phyloP scores from a whole-genome alignment of 2,797 vertebrate genomes.

The Micromesistius poutassou region DNA sequence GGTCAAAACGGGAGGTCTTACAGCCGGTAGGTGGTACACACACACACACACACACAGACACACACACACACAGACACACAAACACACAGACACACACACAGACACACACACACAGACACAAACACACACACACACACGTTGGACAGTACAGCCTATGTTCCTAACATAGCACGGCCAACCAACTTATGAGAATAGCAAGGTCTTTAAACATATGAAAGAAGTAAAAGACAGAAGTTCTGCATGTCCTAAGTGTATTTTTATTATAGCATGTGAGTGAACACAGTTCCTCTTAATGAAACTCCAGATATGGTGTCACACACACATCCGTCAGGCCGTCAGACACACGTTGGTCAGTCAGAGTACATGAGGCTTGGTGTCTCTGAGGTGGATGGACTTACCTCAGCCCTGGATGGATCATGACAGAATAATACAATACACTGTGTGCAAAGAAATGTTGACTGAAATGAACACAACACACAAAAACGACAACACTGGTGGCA shows the following conservation, averaged over 20 bases:
- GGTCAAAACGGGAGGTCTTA: conserved; percentile 19
- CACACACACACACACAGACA: conserved; percentile 1
- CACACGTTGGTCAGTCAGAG: neutral
- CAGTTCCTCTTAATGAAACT: neutral
- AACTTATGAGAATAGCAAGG: neutral
- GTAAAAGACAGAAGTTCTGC: neutral
- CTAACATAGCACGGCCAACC: neutral
- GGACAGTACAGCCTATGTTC: neutral
- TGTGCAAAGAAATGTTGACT: neutral
- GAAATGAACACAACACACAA: no score
- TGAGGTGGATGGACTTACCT: neutral
- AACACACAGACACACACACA: neutral
- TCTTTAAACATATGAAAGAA: neutral
- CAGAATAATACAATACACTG: neutral
- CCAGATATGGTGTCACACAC: neutral
- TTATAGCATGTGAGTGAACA: neutral
- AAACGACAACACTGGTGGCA: no score
- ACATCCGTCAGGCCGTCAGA: neutral
- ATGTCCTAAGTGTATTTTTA: neutral
- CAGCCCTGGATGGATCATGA: neutral
- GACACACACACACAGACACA: neutral
- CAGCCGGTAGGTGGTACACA: conserved; percentile 16
- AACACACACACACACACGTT: neutral
- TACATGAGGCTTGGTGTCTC: neutral
- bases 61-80: neutral